These are phyloP conservation scores for Agrilus planipennis DNA, from an alignment of 1,140 invertebrate genomes.

Conservation along the genomic window DNA sequence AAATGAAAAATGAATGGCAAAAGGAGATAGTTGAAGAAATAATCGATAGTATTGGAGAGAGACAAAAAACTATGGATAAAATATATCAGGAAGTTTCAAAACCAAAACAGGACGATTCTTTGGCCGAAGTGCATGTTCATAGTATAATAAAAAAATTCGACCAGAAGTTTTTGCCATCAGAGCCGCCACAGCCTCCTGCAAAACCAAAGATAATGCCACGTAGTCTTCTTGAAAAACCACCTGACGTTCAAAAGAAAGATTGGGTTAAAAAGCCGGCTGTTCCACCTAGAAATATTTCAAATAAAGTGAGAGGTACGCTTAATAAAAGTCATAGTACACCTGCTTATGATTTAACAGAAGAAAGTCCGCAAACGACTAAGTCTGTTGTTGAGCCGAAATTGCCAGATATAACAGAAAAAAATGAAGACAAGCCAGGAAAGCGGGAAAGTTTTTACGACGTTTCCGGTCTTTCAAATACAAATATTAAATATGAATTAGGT, in stretches of 20 bases:
- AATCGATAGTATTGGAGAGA: slow-evolving; percentile 14
- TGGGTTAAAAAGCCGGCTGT: slow-evolving; percentile 25
- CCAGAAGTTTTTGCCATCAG: slow-evolving; percentile 10
- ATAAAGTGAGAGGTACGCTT: slow-evolving; percentile 40
- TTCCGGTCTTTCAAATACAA: neutral
- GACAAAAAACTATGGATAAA: neutral
- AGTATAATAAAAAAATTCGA: slow-evolving; percentile 33
- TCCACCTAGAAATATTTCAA: slow-evolving; percentile 25
- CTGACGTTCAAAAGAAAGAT: slow-evolving; percentile 28
- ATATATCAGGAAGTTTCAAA: neutral
- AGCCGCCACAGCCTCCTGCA: slow-evolving; percentile 4
- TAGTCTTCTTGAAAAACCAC: slow-evolving; percentile 22
- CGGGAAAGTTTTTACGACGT: no score
- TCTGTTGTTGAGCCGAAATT: neutral
- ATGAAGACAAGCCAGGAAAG: neutral
- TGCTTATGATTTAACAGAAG: slow-evolving; percentile 52
- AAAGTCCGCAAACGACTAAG: slow-evolving; percentile 1
- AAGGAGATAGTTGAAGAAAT: slow-evolving; percentile 27
- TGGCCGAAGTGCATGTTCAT: slow-evolving; percentile 29
- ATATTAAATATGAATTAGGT: slow-evolving; percentile 23
- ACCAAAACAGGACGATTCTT: slow-evolving; percentile 17
- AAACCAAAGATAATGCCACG: slow-evolving; percentile 25
- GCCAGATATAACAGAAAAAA: neutral
- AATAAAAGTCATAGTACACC: slow-evolving; percentile 69
- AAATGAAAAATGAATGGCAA: slow-evolving; percentile 21